phyloP scores from a whole-genome alignment of 2,113 vertebrate genomes.

The Sceloporus tristichus region DNA sequence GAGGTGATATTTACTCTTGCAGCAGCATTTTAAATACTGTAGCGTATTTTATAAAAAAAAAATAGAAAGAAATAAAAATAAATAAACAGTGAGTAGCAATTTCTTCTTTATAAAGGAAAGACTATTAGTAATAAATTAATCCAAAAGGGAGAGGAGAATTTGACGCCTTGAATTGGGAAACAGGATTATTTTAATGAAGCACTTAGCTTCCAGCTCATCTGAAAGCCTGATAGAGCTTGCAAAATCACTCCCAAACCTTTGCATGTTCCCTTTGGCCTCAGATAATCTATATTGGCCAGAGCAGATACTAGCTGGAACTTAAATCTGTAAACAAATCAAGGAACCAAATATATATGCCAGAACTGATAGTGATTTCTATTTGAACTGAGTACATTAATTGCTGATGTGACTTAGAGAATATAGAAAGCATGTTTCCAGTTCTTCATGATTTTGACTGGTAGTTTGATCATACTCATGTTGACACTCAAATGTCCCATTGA shows the following conservation, averaged over 20 bases:
- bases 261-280: slow-evolving; percentile 11
- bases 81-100: slow-evolving; percentile 37
- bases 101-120: slow-evolving; percentile 47
- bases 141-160: slow-evolving; percentile 46
- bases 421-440: background rate
- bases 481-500: background rate
- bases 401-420: background rate
- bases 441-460: background rate
- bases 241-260: slow-evolving; percentile 4
- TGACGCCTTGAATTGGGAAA: slow-evolving; percentile 37
- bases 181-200: slow-evolving; percentile 60
- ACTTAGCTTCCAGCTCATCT: slow-evolving; percentile 35
- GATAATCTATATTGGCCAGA: background rate
- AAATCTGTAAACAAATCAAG: background rate
- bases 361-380: too few species aligned
- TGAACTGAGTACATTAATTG: background rate
- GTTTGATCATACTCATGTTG: background rate
- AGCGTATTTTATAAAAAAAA: slow-evolving; percentile 9
- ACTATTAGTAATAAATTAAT: slow-evolving; percentile 63
- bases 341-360: too few species aligned
- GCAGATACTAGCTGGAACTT: background rate
- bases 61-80: background rate
- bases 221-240: slow-evolving; percentile 32
- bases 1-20: slow-evolving; percentile 80
- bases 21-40: slow-evolving; percentile 76